These are phyloP conservation scores for Bradypus variegatus DNA, from an alignment of 2,797 vertebrate genomes.

Conservation along the genomic window DNA sequence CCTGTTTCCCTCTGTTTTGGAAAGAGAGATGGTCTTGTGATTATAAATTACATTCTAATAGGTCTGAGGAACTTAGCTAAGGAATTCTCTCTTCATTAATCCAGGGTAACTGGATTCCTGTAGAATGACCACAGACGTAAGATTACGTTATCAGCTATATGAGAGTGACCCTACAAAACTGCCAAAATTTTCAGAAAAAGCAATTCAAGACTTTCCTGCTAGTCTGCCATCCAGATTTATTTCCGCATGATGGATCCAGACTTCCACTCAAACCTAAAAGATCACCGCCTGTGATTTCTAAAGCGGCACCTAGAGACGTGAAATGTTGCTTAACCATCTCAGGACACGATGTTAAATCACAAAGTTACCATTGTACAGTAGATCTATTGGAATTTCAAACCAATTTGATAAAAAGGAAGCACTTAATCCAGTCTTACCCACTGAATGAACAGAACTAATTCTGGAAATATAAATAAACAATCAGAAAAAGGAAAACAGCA, in stretches of 20 bases:
- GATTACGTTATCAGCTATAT: constrained; percentile 80
- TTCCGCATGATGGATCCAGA: constrained; percentile 69
- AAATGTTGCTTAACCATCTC: constrained; percentile 54
- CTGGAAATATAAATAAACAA: constrained; percentile 48
- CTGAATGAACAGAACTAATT: constrained; percentile 32
- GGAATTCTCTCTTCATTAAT: constrained; percentile 61
- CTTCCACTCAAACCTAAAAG: constrained; percentile 84
- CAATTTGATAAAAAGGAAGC: constrained; percentile 39
- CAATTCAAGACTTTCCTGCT: constrained; percentile 81
- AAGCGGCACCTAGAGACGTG: constrained; percentile 65
- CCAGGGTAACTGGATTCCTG: constrained; percentile 64
- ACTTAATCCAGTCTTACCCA: constrained; percentile 39
- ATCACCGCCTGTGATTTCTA: constrained; percentile 71
- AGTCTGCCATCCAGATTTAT: constrained; percentile 77
- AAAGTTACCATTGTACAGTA: constrained; percentile 70
- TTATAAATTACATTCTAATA: constrained; percentile 65
- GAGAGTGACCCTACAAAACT: constrained; percentile 70
- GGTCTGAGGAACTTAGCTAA: constrained; percentile 58
- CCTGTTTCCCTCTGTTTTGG: constrained; percentile 67
- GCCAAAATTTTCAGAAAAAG: constrained; percentile 77
- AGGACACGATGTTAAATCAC: constrained; percentile 55
- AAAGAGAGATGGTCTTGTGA: constrained; percentile 69
- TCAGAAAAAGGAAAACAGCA: constrained; percentile 49
- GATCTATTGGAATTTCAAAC: constrained; percentile 74
- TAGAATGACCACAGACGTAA: constrained; percentile 80